Base-by-base conservation (phyloP, 2,888 invertebrate species). In the Galerucella calmariensis region DNA sequence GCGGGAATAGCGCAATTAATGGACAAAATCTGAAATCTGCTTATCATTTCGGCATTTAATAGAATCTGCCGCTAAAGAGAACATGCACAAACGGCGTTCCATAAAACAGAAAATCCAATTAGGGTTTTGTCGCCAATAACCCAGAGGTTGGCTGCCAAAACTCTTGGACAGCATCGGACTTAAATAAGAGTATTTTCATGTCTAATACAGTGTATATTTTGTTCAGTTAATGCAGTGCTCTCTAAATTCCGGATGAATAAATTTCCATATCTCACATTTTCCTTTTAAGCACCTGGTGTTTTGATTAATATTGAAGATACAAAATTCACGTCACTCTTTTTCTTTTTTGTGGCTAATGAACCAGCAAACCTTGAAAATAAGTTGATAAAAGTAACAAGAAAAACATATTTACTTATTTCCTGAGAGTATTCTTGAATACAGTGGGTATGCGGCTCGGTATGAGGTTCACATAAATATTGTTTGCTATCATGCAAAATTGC, bases 31-130 rank as follows among this genome's bases (percentile, higher is more conserved):
- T 75, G 73, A 71, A 75, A 75, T 77, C 75, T 78, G 77, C 79
- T 79, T 79, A 77, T 77, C 79, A 79, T 75, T 75, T 75, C 73
- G 56, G 69, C 73, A 67, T 76, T 73, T 78, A 78, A 78, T 78
- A 76, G 76, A 78, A 78, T 76, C 73, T 69, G 75, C 76, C 75
- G 73, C 61, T 63, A 35, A 16, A 53, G 74, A 63, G 63, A 51
- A 69, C 73, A 75, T 74, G 75, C 74, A 77, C 75, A 74, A 79
- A 78, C 76, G 78, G 79, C 74, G 78, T 77, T 73, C 79, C 81
- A 78, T 82, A 81, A 82, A 83, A 81, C 81, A 81, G 80, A 79
- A 81, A 83, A 83, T 82, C 81, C 83, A 83, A 82, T 83, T 82
- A 83, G 82, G 82, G 81, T 82, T 81, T 82, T 82, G 82, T 80